phyloP scores from a whole-genome alignment of 2,113 vertebrate genomes.

The Eubucco bourcierii region DNA sequence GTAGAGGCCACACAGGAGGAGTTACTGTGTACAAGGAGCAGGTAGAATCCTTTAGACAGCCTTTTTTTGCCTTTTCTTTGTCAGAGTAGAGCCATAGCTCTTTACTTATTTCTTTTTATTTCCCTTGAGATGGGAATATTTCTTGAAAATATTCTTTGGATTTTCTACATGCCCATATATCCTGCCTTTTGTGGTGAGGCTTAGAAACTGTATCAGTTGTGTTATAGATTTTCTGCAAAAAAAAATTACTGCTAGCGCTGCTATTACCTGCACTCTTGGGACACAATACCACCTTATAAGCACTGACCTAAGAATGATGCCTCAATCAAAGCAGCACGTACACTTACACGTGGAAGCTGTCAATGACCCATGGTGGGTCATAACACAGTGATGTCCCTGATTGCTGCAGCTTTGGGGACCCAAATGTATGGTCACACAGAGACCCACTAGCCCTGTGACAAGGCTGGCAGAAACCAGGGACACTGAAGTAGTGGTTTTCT shows the following conservation, averaged over 20 bases:
- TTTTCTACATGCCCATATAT: not conserved
- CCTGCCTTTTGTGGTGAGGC: not conserved
- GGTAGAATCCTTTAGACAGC: not conserved
- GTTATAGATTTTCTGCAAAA: slow-evolving; percentile 25
- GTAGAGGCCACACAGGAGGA: not conserved
- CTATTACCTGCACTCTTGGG: not conserved
- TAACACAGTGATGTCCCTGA: not conserved
- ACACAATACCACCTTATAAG: not conserved
- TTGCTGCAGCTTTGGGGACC: not conserved
- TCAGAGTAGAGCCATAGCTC: not conserved
- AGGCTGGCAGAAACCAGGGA: not conserved
- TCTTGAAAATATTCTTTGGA: not conserved
- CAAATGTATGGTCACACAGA: not conserved
- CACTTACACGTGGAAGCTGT: not conserved
- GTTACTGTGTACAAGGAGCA: not conserved
- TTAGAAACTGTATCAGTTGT: not conserved
- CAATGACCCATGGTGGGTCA: not conserved
- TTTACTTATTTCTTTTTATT: not conserved
- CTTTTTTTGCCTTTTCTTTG: not conserved
- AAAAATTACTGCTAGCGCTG: slow-evolving; percentile 24
- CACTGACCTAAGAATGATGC: not conserved
- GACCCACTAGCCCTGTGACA: not conserved
- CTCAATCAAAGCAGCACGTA: not conserved
- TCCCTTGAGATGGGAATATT: not conserved
- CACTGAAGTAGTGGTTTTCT: not conserved